Evolutionary conservation across 2,797 vertebrate species (phyloP).

Genomic region (Spatula versicolor): DNA sequence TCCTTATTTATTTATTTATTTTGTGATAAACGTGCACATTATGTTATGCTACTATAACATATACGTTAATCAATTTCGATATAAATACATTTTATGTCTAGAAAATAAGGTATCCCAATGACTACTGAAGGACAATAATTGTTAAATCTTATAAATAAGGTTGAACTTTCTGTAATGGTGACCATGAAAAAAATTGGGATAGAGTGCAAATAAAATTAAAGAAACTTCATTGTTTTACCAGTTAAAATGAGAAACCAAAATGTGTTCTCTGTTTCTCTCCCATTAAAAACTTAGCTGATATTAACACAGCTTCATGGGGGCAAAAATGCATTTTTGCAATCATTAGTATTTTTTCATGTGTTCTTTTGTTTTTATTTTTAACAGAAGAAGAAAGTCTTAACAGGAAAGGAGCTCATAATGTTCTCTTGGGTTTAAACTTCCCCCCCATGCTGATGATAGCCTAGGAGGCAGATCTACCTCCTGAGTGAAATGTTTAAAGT

Average conservation of each 20-base stretch:
- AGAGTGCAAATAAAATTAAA: background rate
- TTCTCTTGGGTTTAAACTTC: background rate
- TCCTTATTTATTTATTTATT: too few species aligned
- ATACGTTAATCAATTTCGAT: background rate
- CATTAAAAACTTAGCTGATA: accelerated
- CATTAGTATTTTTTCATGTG: background rate
- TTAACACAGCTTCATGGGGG: background rate
- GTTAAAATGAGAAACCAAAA: background rate
- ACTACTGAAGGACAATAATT: background rate
- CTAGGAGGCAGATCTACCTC: background rate
- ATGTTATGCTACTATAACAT: background rate
- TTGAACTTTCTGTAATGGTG: background rate
- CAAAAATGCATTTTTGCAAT: background rate
- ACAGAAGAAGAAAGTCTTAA: background rate
- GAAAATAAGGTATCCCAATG: background rate
- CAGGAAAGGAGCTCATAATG: background rate
- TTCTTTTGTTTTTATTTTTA: background rate
- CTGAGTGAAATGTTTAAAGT: background rate
- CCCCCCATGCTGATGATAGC: background rate
- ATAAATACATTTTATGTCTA: background rate
- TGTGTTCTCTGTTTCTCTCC: background rate
- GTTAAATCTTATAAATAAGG: background rate
- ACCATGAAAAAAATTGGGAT: accelerated
- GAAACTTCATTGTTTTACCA: background rate
- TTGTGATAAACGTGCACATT: background rate